phyloP scores from a whole-genome alignment of 2,888 invertebrate genomes.

The Furcula furcula region DNA sequence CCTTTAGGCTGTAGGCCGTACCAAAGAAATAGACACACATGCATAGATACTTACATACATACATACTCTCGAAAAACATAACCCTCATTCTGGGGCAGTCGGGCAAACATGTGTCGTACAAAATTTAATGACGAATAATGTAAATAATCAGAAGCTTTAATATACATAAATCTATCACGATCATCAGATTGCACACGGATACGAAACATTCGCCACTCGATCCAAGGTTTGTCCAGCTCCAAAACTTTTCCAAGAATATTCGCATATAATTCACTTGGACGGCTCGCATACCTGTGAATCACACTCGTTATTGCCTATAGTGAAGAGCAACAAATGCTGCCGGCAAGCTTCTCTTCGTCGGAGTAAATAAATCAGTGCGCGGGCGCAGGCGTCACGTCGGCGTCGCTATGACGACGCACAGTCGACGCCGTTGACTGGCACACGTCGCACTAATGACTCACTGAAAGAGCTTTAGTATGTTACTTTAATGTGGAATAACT shows the following conservation, averaged over 20 bases:
- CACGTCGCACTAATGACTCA: constrained; percentile 40
- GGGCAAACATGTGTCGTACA: too few species aligned
- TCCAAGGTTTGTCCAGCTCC: background rate
- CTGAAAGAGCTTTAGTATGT: constrained; percentile 19
- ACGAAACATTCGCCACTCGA: background rate
- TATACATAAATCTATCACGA: too few species aligned
- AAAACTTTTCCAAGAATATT: constrained; percentile 1
- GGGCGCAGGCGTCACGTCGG: constrained; percentile 32
- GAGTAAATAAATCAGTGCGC: constrained; percentile 43
- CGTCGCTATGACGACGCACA: constrained; percentile 27
- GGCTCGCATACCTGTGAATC: constrained; percentile 8
- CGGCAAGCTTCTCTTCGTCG: constrained; percentile 22
- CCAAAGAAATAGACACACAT: too few species aligned
- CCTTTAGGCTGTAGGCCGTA: too few species aligned
- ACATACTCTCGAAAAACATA: too few species aligned
- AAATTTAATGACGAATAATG: too few species aligned
- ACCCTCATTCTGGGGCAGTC: too few species aligned
- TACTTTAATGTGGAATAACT: background rate
- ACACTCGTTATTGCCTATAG: constrained; percentile 21
- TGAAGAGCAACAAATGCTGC: constrained; percentile 33
- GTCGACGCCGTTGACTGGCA: constrained; percentile 31
- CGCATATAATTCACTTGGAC: constrained; percentile 1
- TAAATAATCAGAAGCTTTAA: too few species aligned
- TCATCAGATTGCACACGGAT: too few species aligned
- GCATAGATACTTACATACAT: too few species aligned